Base-by-base conservation (phyloP, 2,888 invertebrate genomes). In the Dryobotodes eremita region DNA sequence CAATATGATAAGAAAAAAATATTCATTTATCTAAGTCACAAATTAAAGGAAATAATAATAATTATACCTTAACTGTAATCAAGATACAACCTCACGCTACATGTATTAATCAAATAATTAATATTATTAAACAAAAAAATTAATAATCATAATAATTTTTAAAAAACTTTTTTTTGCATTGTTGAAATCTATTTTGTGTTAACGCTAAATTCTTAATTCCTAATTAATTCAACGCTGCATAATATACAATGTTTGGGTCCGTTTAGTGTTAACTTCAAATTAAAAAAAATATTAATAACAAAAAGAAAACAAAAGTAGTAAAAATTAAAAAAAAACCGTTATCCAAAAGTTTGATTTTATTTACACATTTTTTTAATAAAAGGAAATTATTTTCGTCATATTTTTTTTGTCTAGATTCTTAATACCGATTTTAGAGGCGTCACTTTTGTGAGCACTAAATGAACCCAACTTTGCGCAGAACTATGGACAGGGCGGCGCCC, bases 31-130 rank as follows among this genome's bases (percentile, higher is more conserved):
- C 96, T 88, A 96, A 95, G 91, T 94, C 95, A 95, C 95, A 93
- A 95, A 94, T 93, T 92, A 89, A 90, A 92, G 88, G 88, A 92
- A 94, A 90, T 91, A 90, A 88, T 89, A 91, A 86, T 92, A 93
- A 91, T 89, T 88, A 93, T 93, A 93, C 91, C 94, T 94, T 95
- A 95, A 83, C 65, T 76, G 73, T 84, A 94, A 93, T 94, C 93
- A 95, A 95, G 94, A 92, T 95, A 96, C 96, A 96, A 96, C 96
- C 95, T 95, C 96, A 95, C 95, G 89, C 96, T 96, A 96, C 95
- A 94, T 91, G 91, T 94, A 93, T 91, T 93, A 90, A 91, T 88
- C 86, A 84, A 86, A 88, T 86, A 88, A 89, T 86, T 87, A 88
- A 89, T 87, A 90, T 88, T 85, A 89, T 81, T 86, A 87, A 83